A percentile compares a stretch with the other conserved stretches of the same genome.
Evolutionary conservation across 2,797 vertebrate species (phyloP).

Genomic region (Hypotaenidia philippensis): DNA sequence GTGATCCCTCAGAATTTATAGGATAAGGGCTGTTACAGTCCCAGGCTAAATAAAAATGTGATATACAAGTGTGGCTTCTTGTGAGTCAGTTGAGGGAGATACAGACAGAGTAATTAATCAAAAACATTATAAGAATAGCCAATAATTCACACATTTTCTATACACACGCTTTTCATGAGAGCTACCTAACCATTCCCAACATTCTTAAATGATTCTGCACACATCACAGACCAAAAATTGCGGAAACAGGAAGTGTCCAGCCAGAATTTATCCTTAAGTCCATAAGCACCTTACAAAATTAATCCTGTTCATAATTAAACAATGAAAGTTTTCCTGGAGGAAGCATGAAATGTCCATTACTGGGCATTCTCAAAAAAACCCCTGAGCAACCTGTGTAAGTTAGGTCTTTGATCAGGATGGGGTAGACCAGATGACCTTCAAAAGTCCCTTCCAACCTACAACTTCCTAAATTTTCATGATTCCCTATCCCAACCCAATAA

Average conservation of each 20-base stretch:
- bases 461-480: not conserved
- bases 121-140: not conserved
- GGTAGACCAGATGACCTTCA: not conserved
- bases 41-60: not conserved
- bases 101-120: not conserved
- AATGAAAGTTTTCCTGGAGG: not conserved
- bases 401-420: not conserved
- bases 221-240: not conserved
- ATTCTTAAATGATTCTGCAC: not conserved
- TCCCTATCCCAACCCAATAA: not conserved
- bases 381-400: not conserved
- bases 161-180: not conserved
- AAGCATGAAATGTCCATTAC: not conserved
- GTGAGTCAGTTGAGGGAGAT: not conserved
- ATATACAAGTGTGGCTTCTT: not conserved
- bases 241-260: not conserved
- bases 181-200: not conserved
- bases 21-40: not conserved
- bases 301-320: not conserved
- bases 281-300: not conserved
- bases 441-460: not conserved
- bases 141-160: not conserved
- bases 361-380: not conserved
- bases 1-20: not conserved
- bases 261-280: not conserved